Percentiles rank a stretch among this genome's conserved stretches.
Conservation (phyloP, 2,113 vertebrate genomes). For the Hippolais icterina region DNA sequence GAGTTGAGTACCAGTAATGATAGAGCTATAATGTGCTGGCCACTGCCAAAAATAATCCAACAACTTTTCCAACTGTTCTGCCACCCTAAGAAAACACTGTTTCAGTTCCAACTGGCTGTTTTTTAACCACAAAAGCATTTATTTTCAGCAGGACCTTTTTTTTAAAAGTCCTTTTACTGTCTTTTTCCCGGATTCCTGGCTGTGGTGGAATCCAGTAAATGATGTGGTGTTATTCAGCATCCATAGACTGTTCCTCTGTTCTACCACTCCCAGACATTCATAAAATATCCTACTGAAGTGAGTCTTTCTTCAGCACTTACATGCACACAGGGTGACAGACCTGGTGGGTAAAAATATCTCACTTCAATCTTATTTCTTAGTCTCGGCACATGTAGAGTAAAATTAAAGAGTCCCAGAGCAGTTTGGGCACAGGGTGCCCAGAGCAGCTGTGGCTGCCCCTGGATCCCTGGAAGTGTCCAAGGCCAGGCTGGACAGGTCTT, state of each 20-base stretch:
- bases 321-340: background rate
- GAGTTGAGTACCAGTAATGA: conserved; percentile 25
- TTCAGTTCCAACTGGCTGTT: conserved; percentile 67
- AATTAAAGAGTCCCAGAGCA: background rate
- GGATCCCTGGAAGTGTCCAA: background rate
- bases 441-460: background rate
- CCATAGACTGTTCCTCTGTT: background rate
- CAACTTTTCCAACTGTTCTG: conserved; percentile 67
- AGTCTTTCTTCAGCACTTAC: background rate
- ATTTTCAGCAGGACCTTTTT: conserved; percentile 54
- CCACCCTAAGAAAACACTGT: conserved; percentile 71
- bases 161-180: conserved; percentile 17
- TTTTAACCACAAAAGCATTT: conserved; percentile 73
- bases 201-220: conserved; percentile 43
- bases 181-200: conserved; percentile 58
- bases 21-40: conserved; percentile 40
- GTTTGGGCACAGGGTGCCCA: background rate
- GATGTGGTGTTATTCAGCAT: conserved; percentile 9
- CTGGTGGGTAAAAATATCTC: background rate
- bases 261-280: background rate
- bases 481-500: rapidly evolving
- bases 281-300: background rate
- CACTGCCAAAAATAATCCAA: conserved; percentile 74
- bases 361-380: conserved; percentile 17
- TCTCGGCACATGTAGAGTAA: background rate